Conservation (phyloP, 1,140 invertebrate species). For the Pollicipes pollicipes region DNA sequence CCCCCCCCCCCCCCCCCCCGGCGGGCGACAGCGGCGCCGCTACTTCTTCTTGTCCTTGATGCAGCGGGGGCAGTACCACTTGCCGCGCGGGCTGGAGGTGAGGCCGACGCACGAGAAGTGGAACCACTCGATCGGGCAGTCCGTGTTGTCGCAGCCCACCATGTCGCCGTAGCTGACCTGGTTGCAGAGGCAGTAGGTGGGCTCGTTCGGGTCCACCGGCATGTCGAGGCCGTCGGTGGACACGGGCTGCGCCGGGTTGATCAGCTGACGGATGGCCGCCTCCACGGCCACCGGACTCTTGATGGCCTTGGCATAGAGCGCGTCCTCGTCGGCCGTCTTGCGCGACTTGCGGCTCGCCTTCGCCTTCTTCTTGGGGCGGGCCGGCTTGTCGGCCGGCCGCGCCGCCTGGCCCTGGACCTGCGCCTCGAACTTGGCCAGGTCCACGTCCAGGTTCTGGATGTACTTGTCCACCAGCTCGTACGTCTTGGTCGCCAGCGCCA, state of each 20-base stretch:
- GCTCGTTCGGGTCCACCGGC: conserved; percentile 84
- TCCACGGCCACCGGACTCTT: conserved; percentile 18
- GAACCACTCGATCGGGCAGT: conserved; percentile 99
- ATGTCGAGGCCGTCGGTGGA: conserved; percentile 48
- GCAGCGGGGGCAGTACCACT: conserved; percentile 95
- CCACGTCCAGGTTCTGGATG: conserved; percentile 79
- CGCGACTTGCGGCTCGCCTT: conserved; percentile 22
- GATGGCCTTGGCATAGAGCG: conserved; percentile 31
- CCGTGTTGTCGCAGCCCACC: conserved; percentile 96
- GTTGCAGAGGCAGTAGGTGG: conserved; percentile 87
- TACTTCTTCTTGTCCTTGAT: conserved; percentile 48
- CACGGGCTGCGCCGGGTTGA: conserved; percentile 21
- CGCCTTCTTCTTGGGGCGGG: conserved; percentile 26
- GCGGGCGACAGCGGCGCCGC: neutral
- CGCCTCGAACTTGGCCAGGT: conserved; percentile 82
- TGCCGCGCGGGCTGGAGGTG: conserved; percentile 89
- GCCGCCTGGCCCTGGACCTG: conserved; percentile 40
- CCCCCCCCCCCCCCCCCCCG: too few relatives aligned
- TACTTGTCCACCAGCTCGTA: conserved; percentile 94
- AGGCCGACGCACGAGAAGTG: conserved; percentile 96
- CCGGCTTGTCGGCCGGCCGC: conserved; percentile 6
- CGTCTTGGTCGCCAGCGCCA: conserved; percentile 87
- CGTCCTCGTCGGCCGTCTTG: conserved; percentile 37
- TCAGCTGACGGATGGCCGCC: conserved; percentile 54
- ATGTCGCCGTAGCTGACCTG: conserved; percentile 87